Evolutionary conservation across 2,797 vertebrate species (phyloP).

Genomic region (Anguilla marmorata): DNA sequence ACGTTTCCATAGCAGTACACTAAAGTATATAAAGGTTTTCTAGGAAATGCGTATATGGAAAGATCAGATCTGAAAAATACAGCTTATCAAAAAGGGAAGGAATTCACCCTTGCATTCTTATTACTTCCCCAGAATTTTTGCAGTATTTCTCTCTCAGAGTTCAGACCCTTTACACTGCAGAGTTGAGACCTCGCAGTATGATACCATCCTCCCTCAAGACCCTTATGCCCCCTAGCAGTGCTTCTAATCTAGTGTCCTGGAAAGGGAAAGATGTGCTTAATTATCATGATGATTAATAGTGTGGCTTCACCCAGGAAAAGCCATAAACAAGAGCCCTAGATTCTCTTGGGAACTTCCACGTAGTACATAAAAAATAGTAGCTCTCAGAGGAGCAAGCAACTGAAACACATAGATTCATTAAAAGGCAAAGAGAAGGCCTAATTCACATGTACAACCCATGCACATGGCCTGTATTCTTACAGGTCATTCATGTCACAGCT

Average conservation of each 20-base stretch:
- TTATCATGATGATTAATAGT: neutral
- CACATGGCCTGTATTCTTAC: neutral
- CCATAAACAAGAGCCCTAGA: neutral
- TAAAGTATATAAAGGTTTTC: too few relatives aligned
- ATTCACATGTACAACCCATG: neutral
- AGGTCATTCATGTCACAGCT: neutral
- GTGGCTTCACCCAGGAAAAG: neutral
- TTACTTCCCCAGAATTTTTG: neutral
- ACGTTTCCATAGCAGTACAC: too few relatives aligned
- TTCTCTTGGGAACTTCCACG: conserved; percentile 6
- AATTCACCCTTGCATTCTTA: neutral
- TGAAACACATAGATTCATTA: neutral
- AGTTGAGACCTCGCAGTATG: neutral
- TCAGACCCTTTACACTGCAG: neutral
- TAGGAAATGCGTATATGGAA: neutral
- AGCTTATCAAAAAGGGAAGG: neutral
- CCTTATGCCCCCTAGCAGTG: neutral
- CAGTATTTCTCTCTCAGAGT: neutral
- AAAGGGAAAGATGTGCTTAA: neutral
- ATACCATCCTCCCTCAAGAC: neutral
- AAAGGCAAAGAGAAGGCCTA: neutral
- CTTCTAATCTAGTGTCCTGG: neutral
- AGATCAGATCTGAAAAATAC: neutral
- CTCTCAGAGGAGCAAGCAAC: conserved; percentile 10
- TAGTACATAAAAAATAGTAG: neutral